Conservation (phyloP, 1,140 invertebrate genomes). For the Eumaeus atala region DNA sequence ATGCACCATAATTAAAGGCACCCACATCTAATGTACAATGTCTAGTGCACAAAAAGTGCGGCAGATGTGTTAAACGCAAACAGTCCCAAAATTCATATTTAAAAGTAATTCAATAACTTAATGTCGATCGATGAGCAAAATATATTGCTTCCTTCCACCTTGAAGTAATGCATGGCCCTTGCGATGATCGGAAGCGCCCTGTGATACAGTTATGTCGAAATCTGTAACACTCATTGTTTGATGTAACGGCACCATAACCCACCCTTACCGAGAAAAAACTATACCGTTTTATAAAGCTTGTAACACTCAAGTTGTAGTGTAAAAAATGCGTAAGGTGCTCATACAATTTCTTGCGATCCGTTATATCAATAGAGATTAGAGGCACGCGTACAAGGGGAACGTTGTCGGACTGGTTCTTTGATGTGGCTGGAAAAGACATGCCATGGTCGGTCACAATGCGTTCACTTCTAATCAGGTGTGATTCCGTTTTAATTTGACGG, state of each 20-base stretch:
- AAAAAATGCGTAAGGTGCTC: constrained; percentile 66
- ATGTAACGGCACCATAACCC: constrained; percentile 54
- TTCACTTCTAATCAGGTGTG: constrained; percentile 46
- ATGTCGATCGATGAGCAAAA: constrained; percentile 60
- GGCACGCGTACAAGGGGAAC: constrained; percentile 54
- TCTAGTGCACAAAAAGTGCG: constrained; percentile 42
- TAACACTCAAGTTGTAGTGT: constrained; percentile 32
- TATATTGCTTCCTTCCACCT: constrained; percentile 72
- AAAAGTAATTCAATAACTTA: constrained; percentile 72
- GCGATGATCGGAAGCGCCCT: constrained; percentile 37
- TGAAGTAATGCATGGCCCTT: constrained; percentile 37
- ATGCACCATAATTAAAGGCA: constrained; percentile 63
- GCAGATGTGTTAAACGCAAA: constrained; percentile 65
- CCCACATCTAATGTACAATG: constrained; percentile 57
- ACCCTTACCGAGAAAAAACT: constrained; percentile 51
- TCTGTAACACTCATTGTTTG: constrained; percentile 66
- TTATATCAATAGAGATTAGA: constrained; percentile 71
- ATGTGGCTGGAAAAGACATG: constrained; percentile 64
- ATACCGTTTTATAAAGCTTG: constrained; percentile 61
- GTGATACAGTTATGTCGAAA: constrained; percentile 69
- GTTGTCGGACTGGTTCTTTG: constrained; percentile 58
- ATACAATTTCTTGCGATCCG: constrained; percentile 51
- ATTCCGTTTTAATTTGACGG: constrained; percentile 30
- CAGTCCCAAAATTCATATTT: constrained; percentile 57
- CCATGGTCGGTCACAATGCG: constrained; percentile 39